Evolutionary conservation across 1,140 invertebrate genomes (phyloP).

Genomic region (Anastrepha ludens): DNA sequence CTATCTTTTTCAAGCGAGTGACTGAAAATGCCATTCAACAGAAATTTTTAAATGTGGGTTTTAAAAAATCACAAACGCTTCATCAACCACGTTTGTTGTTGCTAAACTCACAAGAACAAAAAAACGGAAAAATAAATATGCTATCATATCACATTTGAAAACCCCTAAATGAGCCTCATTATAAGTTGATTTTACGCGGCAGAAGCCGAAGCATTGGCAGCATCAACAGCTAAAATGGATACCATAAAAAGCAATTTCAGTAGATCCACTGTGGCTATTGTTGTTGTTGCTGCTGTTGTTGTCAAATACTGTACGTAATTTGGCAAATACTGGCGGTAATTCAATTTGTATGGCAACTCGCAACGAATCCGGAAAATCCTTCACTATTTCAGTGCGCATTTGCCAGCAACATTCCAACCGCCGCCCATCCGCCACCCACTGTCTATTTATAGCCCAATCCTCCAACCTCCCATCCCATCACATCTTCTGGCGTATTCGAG

Average conservation of each 20-base stretch:
- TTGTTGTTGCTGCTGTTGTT: conserved; percentile 9
- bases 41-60: too few relatives aligned
- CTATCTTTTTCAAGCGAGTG: too few relatives aligned
- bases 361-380: conserved; percentile 16
- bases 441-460: neutral
- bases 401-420: neutral
- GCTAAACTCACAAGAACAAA: neutral
- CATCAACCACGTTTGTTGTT: too few relatives aligned
- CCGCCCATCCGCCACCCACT: neutral
- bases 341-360: conserved; percentile 60
- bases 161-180: conserved; percentile 55
- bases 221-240: conserved; percentile 1
- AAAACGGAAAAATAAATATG: conserved; percentile 34
- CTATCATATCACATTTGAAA: conserved; percentile 51
- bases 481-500: neutral
- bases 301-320: conserved; percentile 59
- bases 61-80: too few relatives aligned
- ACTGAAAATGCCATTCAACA: too few relatives aligned
- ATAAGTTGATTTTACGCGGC: neutral
- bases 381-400: neutral
- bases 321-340: conserved; percentile 67
- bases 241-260: conserved; percentile 48
- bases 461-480: neutral
- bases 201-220: neutral
- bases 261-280: neutral